Percentiles rank a stretch among this genome's conserved stretches.
Conservation (phyloP, 2,888 invertebrate species). For the Drosophila cyrtoloma region DNA sequence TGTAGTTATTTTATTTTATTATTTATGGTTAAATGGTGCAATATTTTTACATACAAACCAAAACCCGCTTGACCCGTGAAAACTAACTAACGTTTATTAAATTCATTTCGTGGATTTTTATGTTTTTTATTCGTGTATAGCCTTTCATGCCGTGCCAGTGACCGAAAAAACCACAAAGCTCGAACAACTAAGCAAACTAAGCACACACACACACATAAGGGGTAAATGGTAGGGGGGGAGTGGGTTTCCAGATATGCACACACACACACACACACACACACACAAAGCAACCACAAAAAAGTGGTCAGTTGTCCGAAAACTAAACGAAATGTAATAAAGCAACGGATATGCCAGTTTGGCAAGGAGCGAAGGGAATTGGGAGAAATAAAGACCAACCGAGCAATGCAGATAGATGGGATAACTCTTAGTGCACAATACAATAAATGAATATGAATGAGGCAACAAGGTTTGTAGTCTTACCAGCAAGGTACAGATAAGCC, state of each 20-base stretch:
- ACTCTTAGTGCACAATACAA: slow-evolving; percentile 57
- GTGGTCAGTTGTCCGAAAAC: slow-evolving; percentile 81
- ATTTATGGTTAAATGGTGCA: slow-evolving; percentile 78
- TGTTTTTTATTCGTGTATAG: slow-evolving; percentile 14
- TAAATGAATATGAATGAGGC: slow-evolving; percentile 78
- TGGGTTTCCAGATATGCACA: slow-evolving; percentile 19
- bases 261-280: slow-evolving; percentile 34
- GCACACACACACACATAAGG: slow-evolving; percentile 13
- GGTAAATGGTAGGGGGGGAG: not conserved
- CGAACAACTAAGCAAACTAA: slow-evolving; percentile 59
- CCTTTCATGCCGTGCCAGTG: slow-evolving; percentile 47
- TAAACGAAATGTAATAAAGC: slow-evolving; percentile 79
- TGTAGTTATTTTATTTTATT: slow-evolving; percentile 79
- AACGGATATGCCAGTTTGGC: slow-evolving; percentile 76
- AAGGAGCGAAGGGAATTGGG: not conserved
- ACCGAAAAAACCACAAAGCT: slow-evolving; percentile 58
- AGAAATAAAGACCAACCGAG: slow-evolving; percentile 2
- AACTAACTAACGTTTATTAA: slow-evolving; percentile 75
- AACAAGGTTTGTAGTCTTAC: slow-evolving; percentile 30
- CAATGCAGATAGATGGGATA: slow-evolving; percentile 52
- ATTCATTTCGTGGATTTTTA: slow-evolving; percentile 63
- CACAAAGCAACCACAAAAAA: slow-evolving; percentile 77
- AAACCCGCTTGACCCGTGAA: not conserved
- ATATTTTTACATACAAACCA: slow-evolving; percentile 4
- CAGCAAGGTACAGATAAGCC: slow-evolving; percentile 13